Percentiles rank a stretch among this genome's conserved stretches.
phyloP scores from a whole-genome alignment of 2,888 invertebrate species.

The Parascotia fuliginaria region DNA sequence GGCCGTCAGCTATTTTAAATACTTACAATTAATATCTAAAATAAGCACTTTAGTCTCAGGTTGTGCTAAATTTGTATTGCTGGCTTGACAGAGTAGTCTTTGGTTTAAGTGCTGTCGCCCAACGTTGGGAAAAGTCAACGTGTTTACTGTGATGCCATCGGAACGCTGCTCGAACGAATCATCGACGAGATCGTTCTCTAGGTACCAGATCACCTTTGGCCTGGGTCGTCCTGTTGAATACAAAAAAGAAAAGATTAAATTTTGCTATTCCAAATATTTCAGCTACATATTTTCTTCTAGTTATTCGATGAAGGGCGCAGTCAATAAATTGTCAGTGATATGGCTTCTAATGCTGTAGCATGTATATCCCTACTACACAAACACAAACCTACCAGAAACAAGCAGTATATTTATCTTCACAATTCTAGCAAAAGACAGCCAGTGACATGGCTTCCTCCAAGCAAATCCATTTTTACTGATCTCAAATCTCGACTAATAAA shows the following conservation, averaged over 20 bases:
- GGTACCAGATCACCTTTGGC: slow-evolving; percentile 93
- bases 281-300: no score
- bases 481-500: no score
- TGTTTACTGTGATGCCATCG: slow-evolving; percentile 91
- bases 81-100: slow-evolving; percentile 94
- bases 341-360: no score
- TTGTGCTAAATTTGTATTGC: slow-evolving; percentile 93
- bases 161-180: slow-evolving; percentile 90
- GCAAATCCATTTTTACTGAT: no score
- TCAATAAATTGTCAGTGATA: no score
- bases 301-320: no score
- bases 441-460: no score
- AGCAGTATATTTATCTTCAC: no score
- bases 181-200: slow-evolving; percentile 93
- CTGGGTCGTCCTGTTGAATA: slow-evolving; percentile 88
- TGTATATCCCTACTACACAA: no score
- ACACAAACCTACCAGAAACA: no score
- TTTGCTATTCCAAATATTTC: no score
- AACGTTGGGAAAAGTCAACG: slow-evolving; percentile 91
- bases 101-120: slow-evolving; percentile 93
- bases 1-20: slow-evolving; percentile 1
- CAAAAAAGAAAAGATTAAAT: background rate
- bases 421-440: no score
- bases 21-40: slow-evolving; percentile 95
- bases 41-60: slow-evolving; percentile 92